Evolutionary conservation across 2,888 invertebrate species (phyloP).

Genomic region (Saturnia pavonia): DNA sequence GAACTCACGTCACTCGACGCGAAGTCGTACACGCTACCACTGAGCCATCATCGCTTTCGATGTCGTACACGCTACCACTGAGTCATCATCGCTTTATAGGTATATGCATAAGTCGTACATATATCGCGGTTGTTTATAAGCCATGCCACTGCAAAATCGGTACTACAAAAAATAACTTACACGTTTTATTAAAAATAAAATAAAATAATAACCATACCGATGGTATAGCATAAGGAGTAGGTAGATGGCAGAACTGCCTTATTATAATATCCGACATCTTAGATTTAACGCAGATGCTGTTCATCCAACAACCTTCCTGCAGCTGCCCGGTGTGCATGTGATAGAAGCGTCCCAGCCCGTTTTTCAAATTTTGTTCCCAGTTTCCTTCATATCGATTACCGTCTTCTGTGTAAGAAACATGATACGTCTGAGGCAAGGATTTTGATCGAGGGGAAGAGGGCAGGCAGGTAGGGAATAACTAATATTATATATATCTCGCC

Average conservation of each 20-base stretch:
- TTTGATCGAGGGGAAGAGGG: no score
- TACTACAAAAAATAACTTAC: background rate
- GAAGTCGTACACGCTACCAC: no score
- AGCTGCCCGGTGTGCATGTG: slow-evolving; percentile 84
- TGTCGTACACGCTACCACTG: no score
- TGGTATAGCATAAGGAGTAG: slow-evolving; percentile 81
- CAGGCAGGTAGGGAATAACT: no score
- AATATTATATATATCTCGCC: no score
- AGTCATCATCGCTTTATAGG: no score
- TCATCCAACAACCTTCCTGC: slow-evolving; percentile 84
- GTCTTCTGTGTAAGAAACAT: slow-evolving; percentile 56
- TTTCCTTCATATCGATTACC: slow-evolving; percentile 85
- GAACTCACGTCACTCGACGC: no score
- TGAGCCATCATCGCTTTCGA: no score
- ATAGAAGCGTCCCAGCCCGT: slow-evolving; percentile 84
- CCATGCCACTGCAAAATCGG: no score
- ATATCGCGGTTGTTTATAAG: no score
- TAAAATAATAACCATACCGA: slow-evolving; percentile 46
- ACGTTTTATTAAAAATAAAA: background rate
- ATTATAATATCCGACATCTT: slow-evolving; percentile 82
- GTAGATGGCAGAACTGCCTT: slow-evolving; percentile 78
- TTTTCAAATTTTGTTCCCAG: slow-evolving; percentile 79
- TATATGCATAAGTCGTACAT: no score
- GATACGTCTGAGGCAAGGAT: background rate
- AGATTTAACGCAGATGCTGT: slow-evolving; percentile 79